Evolutionary conservation across 2,888 invertebrate genomes (phyloP).

Genomic region (Oscheius sp.): DNA sequence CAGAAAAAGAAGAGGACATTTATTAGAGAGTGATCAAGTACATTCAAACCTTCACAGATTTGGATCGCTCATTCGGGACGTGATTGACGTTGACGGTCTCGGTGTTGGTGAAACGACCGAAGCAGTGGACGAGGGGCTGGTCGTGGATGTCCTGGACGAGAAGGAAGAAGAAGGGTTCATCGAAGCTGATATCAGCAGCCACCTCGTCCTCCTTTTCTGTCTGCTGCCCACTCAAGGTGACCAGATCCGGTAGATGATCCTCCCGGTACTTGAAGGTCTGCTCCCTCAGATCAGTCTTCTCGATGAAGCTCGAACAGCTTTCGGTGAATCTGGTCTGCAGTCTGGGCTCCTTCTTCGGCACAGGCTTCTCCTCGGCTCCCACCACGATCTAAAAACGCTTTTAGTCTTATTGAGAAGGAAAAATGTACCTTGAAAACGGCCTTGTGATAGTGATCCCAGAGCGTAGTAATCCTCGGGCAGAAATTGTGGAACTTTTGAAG

Average conservation of each 20-base stretch:
- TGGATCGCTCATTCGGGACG: background rate
- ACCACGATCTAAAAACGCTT: background rate
- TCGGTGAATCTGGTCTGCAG: conserved; percentile 4
- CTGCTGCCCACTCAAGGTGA: background rate
- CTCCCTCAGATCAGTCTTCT: background rate
- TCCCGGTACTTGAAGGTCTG: background rate
- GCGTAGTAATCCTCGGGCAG: conserved; percentile 17
- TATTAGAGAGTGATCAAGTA: too few species aligned
- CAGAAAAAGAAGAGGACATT: background rate
- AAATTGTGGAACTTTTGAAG: conserved; percentile 22
- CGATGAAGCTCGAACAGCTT: background rate
- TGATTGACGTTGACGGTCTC: too few species aligned
- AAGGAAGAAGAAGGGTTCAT: conserved; percentile 25
- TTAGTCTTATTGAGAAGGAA: background rate
- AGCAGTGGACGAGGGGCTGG: conserved; percentile 27
- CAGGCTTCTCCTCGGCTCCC: background rate
- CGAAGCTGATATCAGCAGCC: conserved; percentile 3
- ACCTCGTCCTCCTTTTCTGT: background rate
- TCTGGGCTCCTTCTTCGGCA: background rate
- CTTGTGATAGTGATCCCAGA: conserved; percentile 41
- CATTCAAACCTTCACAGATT: background rate
- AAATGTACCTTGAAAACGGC: conserved; percentile 15
- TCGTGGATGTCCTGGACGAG: conserved; percentile 26
- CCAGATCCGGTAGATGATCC: background rate
- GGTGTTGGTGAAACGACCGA: conserved; percentile 8